phyloP scores from a whole-genome alignment of 2,888 invertebrate genomes.

The Pogonocherus hispidulus region DNA sequence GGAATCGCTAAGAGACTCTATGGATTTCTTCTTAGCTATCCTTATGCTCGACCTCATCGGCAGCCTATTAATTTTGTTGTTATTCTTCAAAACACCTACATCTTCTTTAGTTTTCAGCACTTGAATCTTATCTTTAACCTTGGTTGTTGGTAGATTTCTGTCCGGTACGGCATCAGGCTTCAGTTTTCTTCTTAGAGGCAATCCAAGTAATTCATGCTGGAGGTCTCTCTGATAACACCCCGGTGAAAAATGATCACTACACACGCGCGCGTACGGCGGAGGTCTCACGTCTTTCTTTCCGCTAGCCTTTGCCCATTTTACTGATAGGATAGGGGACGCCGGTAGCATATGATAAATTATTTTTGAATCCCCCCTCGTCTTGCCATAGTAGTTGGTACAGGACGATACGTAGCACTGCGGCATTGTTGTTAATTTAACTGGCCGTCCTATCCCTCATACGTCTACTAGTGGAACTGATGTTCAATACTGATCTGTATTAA shows the following conservation, averaged over 20 bases:
- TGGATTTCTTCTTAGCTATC: slow-evolving; percentile 62
- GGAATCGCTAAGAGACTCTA: slow-evolving; percentile 57
- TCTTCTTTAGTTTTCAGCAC: slow-evolving; percentile 29
- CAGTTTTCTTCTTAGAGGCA: slow-evolving; percentile 70
- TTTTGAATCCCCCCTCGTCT: slow-evolving; percentile 66
- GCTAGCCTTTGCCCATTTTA: slow-evolving; percentile 70
- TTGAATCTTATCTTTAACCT: slow-evolving; percentile 27
- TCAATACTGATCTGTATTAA: slow-evolving; percentile 14
- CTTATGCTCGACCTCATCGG: slow-evolving; percentile 62
- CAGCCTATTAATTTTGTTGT: slow-evolving; percentile 42
- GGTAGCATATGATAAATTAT: slow-evolving; percentile 72
- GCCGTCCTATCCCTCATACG: neutral
- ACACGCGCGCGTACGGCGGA: slow-evolving; percentile 65
- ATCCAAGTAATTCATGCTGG: slow-evolving; percentile 72
- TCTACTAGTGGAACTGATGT: neutral
- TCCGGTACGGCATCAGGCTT: slow-evolving; percentile 69
- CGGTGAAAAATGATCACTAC: slow-evolving; percentile 71
- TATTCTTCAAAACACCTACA: slow-evolving; percentile 9
- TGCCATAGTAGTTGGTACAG: slow-evolving; percentile 71
- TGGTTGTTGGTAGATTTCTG: slow-evolving; percentile 50
- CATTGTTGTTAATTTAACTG: slow-evolving; percentile 55
- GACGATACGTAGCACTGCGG: slow-evolving; percentile 72
- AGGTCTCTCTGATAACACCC: slow-evolving; percentile 72
- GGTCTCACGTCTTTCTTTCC: slow-evolving; percentile 56
- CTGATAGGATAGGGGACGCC: slow-evolving; percentile 67